Conservation (phyloP, 2,797 vertebrate genomes). For the Oophaga sylvatica region DNA sequence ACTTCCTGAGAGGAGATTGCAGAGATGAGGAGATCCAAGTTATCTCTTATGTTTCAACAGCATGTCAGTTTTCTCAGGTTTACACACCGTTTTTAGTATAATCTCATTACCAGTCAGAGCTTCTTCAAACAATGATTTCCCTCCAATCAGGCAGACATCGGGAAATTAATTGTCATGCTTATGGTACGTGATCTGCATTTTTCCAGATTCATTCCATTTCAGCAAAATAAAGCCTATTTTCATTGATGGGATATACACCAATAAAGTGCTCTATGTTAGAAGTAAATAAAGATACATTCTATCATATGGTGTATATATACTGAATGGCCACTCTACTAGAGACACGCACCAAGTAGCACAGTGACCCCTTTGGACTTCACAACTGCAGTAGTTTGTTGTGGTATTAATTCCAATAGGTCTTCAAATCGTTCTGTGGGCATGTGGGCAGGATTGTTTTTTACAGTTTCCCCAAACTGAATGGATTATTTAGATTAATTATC, state of each 20-base stretch:
- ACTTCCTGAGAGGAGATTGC: not conserved
- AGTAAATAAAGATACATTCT: not conserved
- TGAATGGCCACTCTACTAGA: too few species aligned
- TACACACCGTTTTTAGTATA: not conserved
- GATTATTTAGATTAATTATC: too few species aligned
- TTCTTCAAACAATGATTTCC: not conserved
- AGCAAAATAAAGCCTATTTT: not conserved
- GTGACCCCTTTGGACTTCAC: too few species aligned
- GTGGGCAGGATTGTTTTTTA: too few species aligned
- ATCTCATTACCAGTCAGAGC: not conserved
- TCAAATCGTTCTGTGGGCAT: too few species aligned
- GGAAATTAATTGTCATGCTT: not conserved
- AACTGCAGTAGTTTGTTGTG: too few species aligned
- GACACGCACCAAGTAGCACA: too few species aligned
- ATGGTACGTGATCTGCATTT: not conserved
- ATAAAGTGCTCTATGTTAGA: not conserved
- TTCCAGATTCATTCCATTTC: not conserved
- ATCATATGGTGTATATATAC: too few species aligned
- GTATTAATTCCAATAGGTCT: too few species aligned
- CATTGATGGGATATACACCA: not conserved
- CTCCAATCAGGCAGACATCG: not conserved
- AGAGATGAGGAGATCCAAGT: not conserved
- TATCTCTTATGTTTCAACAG: not conserved
- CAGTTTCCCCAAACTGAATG: too few species aligned
- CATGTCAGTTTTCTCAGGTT: not conserved